Base-by-base conservation (phyloP, 64 coral and sea anemone species). In the Catalaphyllia jardinei region DNA sequence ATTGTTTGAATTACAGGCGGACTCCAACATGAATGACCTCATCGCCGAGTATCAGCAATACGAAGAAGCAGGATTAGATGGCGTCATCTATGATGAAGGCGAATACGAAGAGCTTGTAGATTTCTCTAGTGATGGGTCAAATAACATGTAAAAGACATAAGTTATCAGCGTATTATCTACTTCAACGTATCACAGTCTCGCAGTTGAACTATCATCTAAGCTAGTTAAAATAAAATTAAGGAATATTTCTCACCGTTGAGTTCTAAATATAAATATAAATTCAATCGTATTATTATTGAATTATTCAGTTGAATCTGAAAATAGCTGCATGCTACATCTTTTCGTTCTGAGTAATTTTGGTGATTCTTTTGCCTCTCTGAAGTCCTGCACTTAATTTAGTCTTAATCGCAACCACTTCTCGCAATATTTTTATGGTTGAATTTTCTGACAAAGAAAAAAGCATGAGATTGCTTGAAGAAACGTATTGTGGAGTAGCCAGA, bases 21-120 rank as follows among this genome's bases (percentile, higher is more conserved):
- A 96, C 74, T 96, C 94, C 39, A 96, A 96, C 71, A 71, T 96
- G 62, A 96, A 92, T 67, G 94, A 96, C 65, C 87, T 96, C 0
- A 90, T 96, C 19, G 92, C 94, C 0, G 94, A 96, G 31, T 96
- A 96, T 60, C 94, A 96, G n/a, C 94, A 96, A 22, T 96, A 96
- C 42, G 87, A 96, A 29, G 91, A 89, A 39, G 75, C 88, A 20
- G 89, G 87, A n/a, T 8, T 59, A 8, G 91, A 96, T 16, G 91
- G 93, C 17, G 81, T 31, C 30, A 71, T 86, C 11, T 75, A 75
- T 14, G 67, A 69, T 65, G 93, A 89, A 22, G 73, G 78, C 3
- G 93, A 94, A 20, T 74, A 77, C 74, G 93, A 94, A 67, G 93
- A 94, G 67, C 42, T 90, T 29, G 65, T 49, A 5, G 93, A 94